Evolutionary conservation across 1,140 invertebrate species (phyloP).

Genomic region (Drosophila miranda): DNA sequence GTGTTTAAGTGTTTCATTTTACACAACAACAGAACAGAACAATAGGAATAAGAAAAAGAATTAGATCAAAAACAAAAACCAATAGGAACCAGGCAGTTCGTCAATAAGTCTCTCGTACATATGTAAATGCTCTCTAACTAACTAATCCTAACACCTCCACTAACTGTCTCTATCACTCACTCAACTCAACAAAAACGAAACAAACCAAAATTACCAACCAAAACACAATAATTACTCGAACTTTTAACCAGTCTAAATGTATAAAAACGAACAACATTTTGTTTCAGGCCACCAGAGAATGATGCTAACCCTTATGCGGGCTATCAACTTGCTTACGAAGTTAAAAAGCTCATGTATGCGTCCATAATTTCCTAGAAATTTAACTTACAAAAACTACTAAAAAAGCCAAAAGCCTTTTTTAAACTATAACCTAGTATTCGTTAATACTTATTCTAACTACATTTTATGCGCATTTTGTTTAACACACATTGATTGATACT

Average conservation of each 20-base stretch:
- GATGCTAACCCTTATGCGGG: constrained; percentile 92
- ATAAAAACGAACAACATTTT: constrained; percentile 81
- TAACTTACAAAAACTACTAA: constrained; percentile 56
- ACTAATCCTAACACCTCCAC: constrained; percentile 51
- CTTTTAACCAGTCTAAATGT: constrained; percentile 72
- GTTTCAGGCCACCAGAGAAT: constrained; percentile 92
- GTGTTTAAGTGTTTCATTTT: constrained; percentile 31
- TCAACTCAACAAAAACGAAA: constrained; percentile 31
- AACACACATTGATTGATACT: constrained; percentile 61
- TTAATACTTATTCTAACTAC: constrained; percentile 72
- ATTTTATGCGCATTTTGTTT: constrained; percentile 75
- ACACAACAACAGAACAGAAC: constrained; percentile 27
- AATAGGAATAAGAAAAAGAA: neutral
- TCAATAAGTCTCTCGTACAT: constrained; percentile 42
- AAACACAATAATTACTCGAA: constrained; percentile 31
- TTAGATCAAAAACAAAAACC: neutral
- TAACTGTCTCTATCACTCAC: constrained; percentile 52
- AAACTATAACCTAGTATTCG: constrained; percentile 70
- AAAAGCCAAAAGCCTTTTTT: constrained; percentile 62
- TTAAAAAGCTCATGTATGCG: constrained; percentile 99
- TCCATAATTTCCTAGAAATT: constrained; percentile 83
- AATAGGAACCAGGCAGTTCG: constrained; percentile 7
- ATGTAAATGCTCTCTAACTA: constrained; percentile 74
- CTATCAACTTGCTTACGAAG: constrained; percentile 99
- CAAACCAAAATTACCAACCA: constrained; percentile 16